Conservation (phyloP, 2,888 invertebrate genomes). For the Pandemis heparana region DNA sequence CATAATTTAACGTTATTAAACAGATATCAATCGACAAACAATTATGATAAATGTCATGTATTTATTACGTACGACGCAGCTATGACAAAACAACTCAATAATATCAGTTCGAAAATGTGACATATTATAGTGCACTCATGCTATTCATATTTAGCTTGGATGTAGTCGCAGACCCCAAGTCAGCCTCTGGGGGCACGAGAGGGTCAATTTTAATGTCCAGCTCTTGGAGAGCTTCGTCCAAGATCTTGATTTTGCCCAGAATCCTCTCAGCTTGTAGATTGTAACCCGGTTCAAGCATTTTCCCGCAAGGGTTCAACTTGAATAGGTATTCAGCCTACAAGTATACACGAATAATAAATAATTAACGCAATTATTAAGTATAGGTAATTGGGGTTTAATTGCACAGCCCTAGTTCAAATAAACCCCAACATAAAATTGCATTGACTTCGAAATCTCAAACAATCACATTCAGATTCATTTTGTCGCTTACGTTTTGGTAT, state of each 20-base stretch:
- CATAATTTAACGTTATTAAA: background rate
- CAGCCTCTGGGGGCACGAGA: constrained; percentile 61
- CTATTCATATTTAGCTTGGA: constrained; percentile 55
- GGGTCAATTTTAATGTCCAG: constrained; percentile 77
- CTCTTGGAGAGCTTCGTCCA: constrained; percentile 73
- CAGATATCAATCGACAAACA: constrained; percentile 12
- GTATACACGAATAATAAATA: background rate
- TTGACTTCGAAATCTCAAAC: no score
- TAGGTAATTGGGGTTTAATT: no score
- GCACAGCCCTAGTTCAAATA: no score
- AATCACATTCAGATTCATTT: no score
- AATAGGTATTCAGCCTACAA: constrained; percentile 88
- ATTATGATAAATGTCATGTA: constrained; percentile 21
- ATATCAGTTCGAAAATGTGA: background rate
- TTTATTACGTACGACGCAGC: constrained; percentile 43
- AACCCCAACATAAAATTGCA: no score
- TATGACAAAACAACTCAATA: constrained; percentile 4
- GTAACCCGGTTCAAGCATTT: constrained; percentile 89
- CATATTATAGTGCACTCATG: constrained; percentile 63
- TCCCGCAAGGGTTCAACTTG: constrained; percentile 88
- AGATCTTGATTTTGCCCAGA: constrained; percentile 78
- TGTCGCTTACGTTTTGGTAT: no score
- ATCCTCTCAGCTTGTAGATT: constrained; percentile 84
- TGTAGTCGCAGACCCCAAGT: constrained; percentile 46
- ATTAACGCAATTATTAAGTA: no score